Base-by-base conservation (phyloP, 2,113 vertebrate genomes). In the Diadophis punctatus region DNA sequence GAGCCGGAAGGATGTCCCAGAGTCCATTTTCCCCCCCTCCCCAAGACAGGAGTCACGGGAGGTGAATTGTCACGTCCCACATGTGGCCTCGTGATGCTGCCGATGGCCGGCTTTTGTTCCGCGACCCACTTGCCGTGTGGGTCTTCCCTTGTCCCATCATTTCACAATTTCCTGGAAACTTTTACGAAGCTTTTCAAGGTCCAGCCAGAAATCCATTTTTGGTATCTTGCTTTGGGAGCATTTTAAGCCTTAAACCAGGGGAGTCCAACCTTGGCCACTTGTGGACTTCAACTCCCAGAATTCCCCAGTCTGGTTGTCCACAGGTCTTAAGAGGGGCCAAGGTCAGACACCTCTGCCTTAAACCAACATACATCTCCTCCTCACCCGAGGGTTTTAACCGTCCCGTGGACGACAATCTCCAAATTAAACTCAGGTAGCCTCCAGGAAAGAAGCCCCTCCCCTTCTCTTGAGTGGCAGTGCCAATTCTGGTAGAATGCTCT, bases 41-140 rank as follows among this genome's bases (percentile, higher is more conserved):
- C 90, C 53, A 1, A 16, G 55, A 34, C 6, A 49, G 80, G 80
- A 51, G 7, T 7, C 2, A 10, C 1, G 7, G 51, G 51, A 8
- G n/a, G 16, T 30, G 20, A 39, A 53, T 9, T 12, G n/a, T 11
- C 30, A 1, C 3, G 0, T 3, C 4, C 3, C 60, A 0, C 48
- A 0, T 2, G 7, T 4, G 6, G 80, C 10, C 1, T 48, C 10
- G 1, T 49, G 18, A 14, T 9, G 1, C 12, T 84, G 8, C 3
- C 1, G 8, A 16, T 6, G 39, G 51, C n/a, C n/a, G 0, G 3
- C 22, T 10, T 30, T 16, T 49, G 22, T 49, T 27, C n/a, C 8
- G 68, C 8, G 18, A 18, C 30, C 22, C 3, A 6, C 39, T 18
- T 16, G 5, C 0, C 0, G 0, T 2, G 11, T 1, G 23, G 74